Percentiles rank a stretch among this genome's conserved stretches.
Conservation (phyloP, 2,797 vertebrate species). For the Scleropages formosus region DNA sequence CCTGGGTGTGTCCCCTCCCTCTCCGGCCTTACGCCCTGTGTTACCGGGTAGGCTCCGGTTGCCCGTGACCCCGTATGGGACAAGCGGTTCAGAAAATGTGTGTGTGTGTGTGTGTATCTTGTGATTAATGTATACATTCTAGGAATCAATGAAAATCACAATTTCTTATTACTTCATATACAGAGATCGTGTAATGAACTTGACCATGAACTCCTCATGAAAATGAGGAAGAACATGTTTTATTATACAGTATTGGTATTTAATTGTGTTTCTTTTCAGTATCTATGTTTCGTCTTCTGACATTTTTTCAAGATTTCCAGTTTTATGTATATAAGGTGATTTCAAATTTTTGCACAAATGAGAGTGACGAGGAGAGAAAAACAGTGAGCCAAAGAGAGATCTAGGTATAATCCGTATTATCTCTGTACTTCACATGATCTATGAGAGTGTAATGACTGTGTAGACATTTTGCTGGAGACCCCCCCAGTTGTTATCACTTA, state of each 20-base stretch:
- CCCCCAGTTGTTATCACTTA: conserved; percentile 9
- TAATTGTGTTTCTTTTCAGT: background rate
- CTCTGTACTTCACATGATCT: conserved; percentile 8
- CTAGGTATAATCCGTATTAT: background rate
- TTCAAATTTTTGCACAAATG: background rate
- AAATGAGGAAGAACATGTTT: background rate
- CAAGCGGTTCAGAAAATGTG: too few species aligned
- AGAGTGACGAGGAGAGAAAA: background rate
- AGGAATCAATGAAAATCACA: too few species aligned
- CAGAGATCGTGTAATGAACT: background rate
- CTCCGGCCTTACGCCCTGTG: too few species aligned
- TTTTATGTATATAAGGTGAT: background rate
- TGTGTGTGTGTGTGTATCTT: too few species aligned
- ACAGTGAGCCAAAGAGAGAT: background rate
- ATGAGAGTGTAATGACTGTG: conserved; percentile 9
- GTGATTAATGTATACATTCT: too few species aligned
- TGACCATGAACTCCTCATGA: background rate
- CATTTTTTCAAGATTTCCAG: too few species aligned
- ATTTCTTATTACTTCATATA: too few species aligned
- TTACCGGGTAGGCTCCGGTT: too few species aligned
- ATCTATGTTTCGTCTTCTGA: background rate
- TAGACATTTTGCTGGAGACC: conserved; percentile 28
- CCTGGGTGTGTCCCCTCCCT: too few species aligned
- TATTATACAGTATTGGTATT: background rate
- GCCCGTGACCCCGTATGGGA: too few species aligned